Percentiles rank a stretch among this genome's conserved stretches.
These are phyloP conservation scores for Helicoverpa zea DNA, from an alignment of 1,140 invertebrate genomes.

Conservation along the genomic window DNA sequence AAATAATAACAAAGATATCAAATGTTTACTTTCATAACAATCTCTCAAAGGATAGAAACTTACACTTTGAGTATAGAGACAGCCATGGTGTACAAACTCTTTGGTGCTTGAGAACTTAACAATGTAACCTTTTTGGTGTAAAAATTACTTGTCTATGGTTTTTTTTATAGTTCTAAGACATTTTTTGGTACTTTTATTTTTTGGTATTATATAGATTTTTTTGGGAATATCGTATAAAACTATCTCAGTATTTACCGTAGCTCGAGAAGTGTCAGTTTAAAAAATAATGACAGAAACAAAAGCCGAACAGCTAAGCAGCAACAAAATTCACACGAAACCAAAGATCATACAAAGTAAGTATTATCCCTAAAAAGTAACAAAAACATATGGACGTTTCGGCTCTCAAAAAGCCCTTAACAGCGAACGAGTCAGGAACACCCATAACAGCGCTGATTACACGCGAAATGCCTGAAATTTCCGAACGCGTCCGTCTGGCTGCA, in stretches of 20 bases:
- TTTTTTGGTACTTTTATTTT: no score
- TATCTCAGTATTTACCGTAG: no score
- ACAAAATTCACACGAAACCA: conserved; percentile 13
- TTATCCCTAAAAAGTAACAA: conserved; percentile 13
- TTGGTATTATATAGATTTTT: no score
- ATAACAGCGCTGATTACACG: conserved; percentile 62
- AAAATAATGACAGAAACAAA: no score
- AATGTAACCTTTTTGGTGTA: conserved; percentile 15
- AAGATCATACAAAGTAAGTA: conserved; percentile 19
- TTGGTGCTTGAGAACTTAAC: conserved; percentile 13
- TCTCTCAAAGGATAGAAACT: not conserved
- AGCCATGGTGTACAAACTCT: not conserved
- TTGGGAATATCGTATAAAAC: no score
- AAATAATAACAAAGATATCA: conserved; percentile 31
- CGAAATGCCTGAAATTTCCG: conserved; percentile 78
- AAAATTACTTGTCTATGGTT: not conserved
- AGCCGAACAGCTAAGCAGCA: not conserved
- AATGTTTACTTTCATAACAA: conserved; percentile 27
- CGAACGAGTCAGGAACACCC: conserved; percentile 43
- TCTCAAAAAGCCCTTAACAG: conserved; percentile 42
- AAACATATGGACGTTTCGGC: conserved; percentile 34
- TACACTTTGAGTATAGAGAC: not conserved
- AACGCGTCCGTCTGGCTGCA: conserved; percentile 74
- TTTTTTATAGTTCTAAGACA: not conserved
- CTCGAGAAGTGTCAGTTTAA: no score